These are phyloP conservation scores for Lasius fuliginosus DNA, from an alignment of 2,888 invertebrate species.

Conservation along the genomic window DNA sequence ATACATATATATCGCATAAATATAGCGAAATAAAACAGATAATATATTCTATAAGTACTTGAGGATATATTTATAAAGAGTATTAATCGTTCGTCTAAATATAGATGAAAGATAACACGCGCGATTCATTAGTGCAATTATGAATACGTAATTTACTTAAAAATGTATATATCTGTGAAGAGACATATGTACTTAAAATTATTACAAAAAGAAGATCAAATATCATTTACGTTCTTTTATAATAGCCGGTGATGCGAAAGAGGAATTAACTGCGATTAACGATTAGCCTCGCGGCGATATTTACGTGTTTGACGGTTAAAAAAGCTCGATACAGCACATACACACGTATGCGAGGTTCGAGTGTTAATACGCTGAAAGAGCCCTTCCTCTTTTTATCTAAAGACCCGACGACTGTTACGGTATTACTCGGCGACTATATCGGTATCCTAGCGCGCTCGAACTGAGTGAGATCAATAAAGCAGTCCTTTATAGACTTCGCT, in stretches of 20 bases:
- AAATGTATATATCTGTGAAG: neutral
- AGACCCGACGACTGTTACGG: constrained; percentile 67
- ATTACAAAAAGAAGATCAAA: neutral
- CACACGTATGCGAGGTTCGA: constrained; percentile 15
- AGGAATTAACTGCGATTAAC: neutral
- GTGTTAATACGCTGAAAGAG: constrained; percentile 19
- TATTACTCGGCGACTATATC: constrained; percentile 73
- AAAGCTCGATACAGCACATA: constrained; percentile 1
- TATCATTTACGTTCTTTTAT: neutral
- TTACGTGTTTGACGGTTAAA: constrained; percentile 13
- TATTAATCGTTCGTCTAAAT: neutral
- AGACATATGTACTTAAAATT: neutral
- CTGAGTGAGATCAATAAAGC: constrained; percentile 85
- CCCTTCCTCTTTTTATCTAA: constrained; percentile 65
- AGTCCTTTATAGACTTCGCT: constrained; percentile 85
- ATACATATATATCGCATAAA: neutral
- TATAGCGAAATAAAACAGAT: neutral
- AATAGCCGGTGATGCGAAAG: neutral
- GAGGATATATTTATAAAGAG: neutral
- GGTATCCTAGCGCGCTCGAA: constrained; percentile 85
- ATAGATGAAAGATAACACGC: neutral
- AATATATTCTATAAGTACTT: neutral
- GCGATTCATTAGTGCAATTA: neutral
- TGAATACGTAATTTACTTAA: neutral
- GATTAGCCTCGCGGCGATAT: constrained; percentile 21